Conservation (phyloP, 2,797 vertebrate genomes). For the Ptychobarbus kaznakovi region DNA sequence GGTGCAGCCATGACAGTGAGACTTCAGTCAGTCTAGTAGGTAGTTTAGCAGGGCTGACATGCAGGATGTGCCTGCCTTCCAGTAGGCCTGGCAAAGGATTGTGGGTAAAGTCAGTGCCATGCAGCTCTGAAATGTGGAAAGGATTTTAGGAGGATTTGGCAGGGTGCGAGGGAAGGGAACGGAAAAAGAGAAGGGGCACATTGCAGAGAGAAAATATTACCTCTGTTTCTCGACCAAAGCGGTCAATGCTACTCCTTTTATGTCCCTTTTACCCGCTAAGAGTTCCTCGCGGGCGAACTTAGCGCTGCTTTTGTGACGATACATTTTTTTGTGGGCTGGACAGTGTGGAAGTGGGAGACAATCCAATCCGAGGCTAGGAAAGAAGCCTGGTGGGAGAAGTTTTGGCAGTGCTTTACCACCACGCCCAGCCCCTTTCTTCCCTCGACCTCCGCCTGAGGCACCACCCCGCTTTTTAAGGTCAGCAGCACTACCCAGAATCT, state of each 20-base stretch:
- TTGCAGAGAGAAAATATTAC: conserved; percentile 96
- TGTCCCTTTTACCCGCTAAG: conserved; percentile 95
- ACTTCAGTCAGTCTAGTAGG: conserved; percentile 91
- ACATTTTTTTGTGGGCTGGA: conserved; percentile 99
- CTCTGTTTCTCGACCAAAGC: conserved; percentile 99
- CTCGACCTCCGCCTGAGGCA: conserved; percentile 81
- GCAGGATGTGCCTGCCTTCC: conserved; percentile 61
- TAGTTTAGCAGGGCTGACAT: conserved; percentile 91
- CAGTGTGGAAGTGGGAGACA: conserved; percentile 93
- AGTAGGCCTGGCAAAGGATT: conserved; percentile 64
- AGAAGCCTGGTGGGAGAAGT: conserved; percentile 82
- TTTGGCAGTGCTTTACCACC: conserved; percentile 91
- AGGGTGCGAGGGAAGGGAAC: conserved; percentile 80
- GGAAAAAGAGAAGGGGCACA: conserved; percentile 50
- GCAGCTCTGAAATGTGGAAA: conserved; percentile 93
- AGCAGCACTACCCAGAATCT: conserved; percentile 95
- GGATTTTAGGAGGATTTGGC: conserved; percentile 83
- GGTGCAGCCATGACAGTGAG: conserved; percentile 91
- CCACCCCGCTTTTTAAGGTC: conserved; percentile 94
- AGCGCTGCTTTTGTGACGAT: conserved; percentile 98
- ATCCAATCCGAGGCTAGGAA: conserved; percentile 85
- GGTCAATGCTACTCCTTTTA: conserved; percentile 84
- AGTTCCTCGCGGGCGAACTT: conserved; percentile 97
- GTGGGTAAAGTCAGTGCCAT: conserved; percentile 87
- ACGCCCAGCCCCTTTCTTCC: conserved; percentile 89